Evolutionary conservation across 2,888 invertebrate genomes (phyloP), one percentile per base, ranked within the genome.

Genomic region (Gymnosoma rotundatum): DNA sequence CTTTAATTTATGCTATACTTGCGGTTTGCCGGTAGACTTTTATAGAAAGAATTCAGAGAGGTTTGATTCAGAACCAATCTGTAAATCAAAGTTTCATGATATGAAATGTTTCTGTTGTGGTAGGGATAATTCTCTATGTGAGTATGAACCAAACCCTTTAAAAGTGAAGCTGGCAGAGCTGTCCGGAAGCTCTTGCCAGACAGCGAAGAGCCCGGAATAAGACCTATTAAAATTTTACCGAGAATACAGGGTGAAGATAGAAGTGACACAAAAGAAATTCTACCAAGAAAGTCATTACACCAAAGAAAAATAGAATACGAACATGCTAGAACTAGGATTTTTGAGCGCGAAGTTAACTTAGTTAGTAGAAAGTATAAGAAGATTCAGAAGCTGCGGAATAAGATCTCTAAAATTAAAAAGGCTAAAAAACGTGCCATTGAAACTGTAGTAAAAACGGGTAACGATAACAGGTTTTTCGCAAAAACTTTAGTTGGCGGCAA

Each of bases 301-400:
- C 73, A 74, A 21, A 52, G 73, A 14, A 63, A 38, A 16, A 7
- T 56, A 52, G 74, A 74, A 9, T 74, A 74, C 18, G 64, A 64
- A 12, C 6, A 25, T 1, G 50, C 63, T 4, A 74, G 63, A 42
- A 10, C 12, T n/a, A 52, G 38, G 10, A 74, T 74, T n/a, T 54
- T 74, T 63, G 14, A 2, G 14, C 50, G 61, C 8, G 50, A 38
- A 38, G 10, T 5, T 38, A 38, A 38, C 1, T 38, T 38, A 7
- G 38, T 38, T 9, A 10, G 38, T 6, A 38, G 38, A 38, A 38
- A 38, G 38, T 38, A 38, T 38, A 38, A 38, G 10, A 38, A 38
- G 10, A 38, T 38, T 38, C 38, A 38, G 38, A 38, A 38, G 38
- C 38, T 38, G 10, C 2, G 38, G 10, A 38, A 7, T 10, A 38